A percentile compares a stretch with the other conserved stretches of the same genome.
Conservation (phyloP, 2,113 vertebrate species). For the Oreochromis aureus region DNA sequence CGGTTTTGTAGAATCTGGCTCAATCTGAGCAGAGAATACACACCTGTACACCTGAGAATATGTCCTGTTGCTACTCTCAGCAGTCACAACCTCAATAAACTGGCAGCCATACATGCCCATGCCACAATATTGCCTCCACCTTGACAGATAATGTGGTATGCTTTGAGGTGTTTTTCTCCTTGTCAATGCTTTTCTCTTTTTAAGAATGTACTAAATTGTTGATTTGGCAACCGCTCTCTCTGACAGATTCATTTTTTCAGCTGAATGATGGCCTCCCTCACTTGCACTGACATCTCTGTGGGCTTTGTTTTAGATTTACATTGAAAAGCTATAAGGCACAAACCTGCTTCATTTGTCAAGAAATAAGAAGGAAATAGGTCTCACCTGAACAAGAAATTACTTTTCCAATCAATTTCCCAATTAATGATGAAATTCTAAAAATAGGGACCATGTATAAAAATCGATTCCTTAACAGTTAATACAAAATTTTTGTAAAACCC, state of each 20-base stretch:
- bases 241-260: neutral
- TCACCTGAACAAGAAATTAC: neutral
- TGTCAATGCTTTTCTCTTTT: neutral
- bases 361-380: neutral
- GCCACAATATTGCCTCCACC: neutral
- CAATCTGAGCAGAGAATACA: neutral
- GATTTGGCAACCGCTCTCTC: neutral
- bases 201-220: neutral
- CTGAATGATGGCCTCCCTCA: neutral
- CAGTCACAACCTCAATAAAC: neutral
- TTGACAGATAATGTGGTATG: neutral
- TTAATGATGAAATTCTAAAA: neutral
- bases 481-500: neutral
- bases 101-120: neutral
- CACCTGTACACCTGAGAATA: accelerated
- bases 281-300: neutral
- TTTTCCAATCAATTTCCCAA: neutral
- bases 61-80: neutral
- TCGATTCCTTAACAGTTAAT: neutral
- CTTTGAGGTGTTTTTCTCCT: neutral
- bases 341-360: neutral
- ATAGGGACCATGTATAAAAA: neutral
- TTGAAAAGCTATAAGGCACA: neutral
- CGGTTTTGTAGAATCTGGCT: neutral
- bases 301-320: neutral